Evolutionary conservation across 2,113 vertebrate species (phyloP), one percentile per base, ranked within the genome.

Genomic region (Nettapus auritus): DNA sequence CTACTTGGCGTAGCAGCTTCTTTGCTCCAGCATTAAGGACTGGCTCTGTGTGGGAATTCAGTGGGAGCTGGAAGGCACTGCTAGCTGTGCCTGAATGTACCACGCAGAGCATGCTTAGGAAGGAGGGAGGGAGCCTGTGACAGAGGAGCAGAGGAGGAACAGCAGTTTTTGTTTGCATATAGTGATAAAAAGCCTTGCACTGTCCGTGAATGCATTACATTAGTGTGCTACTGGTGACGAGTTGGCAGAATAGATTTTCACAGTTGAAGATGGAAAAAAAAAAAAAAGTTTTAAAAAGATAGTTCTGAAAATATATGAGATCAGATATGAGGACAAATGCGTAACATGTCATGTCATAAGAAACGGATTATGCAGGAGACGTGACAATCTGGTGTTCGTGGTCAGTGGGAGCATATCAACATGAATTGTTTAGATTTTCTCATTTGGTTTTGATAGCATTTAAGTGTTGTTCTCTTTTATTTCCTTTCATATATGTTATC

Each of bases 381-480:
- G 12, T 48, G 29, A 57, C 69, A 53, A 26, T 50, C 34, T 46
- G 53, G 34, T 74, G 31, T 13, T 70, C 7, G 0, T 71, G 33
- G 26, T 81, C 71, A 71, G 38, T 64, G 33, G 29, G 48, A 81
- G n/a, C 28, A 1, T 23, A 44, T 68, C 73, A 60, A 17, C 1
- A 1, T 64, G 28, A 86, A 76, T 50, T n/a, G 38, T 70, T 92
- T 74, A 22, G 48, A 69, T 90, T 84, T 93, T 89, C 62, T 79
- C 57, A 4, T 75, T 90, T 76, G 33, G 14, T 85, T 94, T 92
- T 82, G 60, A 38, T 82, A 59, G 38, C 31, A 36, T 13, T 64
- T 36, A 81, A 68, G 26, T 29, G 60, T 88, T 88, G 60, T 95
- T 92, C 83, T 71, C 31, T 85, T 93, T 59, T 80, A 60, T 86